Evolutionary conservation across 2,888 invertebrate genomes (phyloP), one percentile per base, ranked within the genome.

Genomic region (Lymantria dispar): DNA sequence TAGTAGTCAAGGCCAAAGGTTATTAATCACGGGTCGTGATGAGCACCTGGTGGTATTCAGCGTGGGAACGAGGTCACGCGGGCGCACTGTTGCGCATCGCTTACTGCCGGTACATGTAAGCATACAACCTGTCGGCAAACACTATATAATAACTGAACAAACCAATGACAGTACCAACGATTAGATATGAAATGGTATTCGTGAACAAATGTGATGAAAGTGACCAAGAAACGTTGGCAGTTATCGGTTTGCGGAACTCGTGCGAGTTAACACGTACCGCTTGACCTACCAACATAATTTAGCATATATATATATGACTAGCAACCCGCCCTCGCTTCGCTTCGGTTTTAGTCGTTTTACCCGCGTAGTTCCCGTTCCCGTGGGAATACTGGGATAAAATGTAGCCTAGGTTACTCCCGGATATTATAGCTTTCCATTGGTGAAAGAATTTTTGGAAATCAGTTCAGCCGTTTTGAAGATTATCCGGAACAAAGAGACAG

Each of bases 21-120:
- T 75, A 58, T 52, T 60, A 43, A 45, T 13, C 40, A 78, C 48
- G 78, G 81, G 82, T 83, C 85, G 81, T 70, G 72, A 64, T 64
- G 65, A 59, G 56, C 71, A 74, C 70, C 72, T 70, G 70, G 66
- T 64, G 74, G 64, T 64, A 71, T 69, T 68, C 55, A 65, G 62
- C 88, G 90, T 91, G 90, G 78, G 89, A 91, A 91, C 81, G 83
- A 70, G 89, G 90, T 87, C 87, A 89, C 69, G 83, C 86, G 83
- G 85, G 73, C 86, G 84, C 74, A 69, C 67, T 76, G 86, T 80
- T 80, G 67, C 87, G 89, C 87, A 74, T 80, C 80, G 84, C 56
- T 78, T 83, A 56, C 65, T 70, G 68, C 80, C 76, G 61, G 67
- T 71, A 29, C 12, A 64, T 72, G 66, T 68, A 62, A 62, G 45